Evolutionary conservation across 2,113 vertebrate genomes (phyloP), one percentile per base, ranked within the genome.

Genomic region (Phrynosoma blainvillii): DNA sequence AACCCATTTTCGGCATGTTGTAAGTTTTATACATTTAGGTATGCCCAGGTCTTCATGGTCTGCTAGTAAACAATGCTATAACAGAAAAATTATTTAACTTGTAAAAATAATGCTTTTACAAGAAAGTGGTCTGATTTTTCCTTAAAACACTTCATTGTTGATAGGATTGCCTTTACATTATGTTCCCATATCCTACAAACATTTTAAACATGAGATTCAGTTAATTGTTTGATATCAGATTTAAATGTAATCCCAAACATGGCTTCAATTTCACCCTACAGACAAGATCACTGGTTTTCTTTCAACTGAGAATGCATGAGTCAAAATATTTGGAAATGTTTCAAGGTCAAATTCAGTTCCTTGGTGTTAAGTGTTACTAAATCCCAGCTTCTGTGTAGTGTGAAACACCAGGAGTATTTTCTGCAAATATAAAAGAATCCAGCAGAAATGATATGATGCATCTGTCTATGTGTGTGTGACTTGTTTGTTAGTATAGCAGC

Each of bases 21-120:
- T 92, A 95, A 94, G 90, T 88, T 92, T 93, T 94, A 52, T 92
- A 86, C 84, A 93, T 92, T 93, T 30, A 95, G 96, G 85, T 0
- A 1, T 56, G 86, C 30, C 88, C 89, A 88, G 94, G 94, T 94
- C 96, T 97, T 96, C 95, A 95, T 85, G 96, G 96, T 96, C 96
- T 94, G 84, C 94, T 81, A 92, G 94, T 94, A 94, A 96, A 90
- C 92, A 92, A 85, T 91, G 89, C 92, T 86, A 89, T 91, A 93
- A 90, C 86, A 77, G 71, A 93, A 95, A 95, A 94, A 81, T 90
- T 85, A 52, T 92, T 87, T 94, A 93, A 94, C 94, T 54, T 82
- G 86, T 87, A 90, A 94, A 90, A 92, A 93, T 95, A 92, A 94
- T 94, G 90, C 89, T 93, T 94, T 95, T 89, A 90, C 93, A 52